Evolutionary conservation across 2,797 vertebrate genomes (phyloP).

Genomic region (Mus minutoides): DNA sequence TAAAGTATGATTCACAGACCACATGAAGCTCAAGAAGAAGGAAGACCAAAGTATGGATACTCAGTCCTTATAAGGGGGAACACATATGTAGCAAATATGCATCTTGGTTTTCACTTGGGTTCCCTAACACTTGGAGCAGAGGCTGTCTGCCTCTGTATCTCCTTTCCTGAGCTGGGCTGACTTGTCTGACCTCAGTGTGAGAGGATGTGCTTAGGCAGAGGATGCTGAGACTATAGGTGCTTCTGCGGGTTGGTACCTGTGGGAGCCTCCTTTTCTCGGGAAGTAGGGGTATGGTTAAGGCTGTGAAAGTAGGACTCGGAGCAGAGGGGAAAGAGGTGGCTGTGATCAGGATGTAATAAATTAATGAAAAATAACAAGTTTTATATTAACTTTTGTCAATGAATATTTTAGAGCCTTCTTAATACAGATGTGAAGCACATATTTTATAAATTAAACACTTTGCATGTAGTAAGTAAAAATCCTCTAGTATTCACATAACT

Average conservation of each 20-base stretch:
- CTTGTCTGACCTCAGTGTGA: neutral
- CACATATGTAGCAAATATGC: neutral
- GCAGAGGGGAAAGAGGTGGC: neutral
- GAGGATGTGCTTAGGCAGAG: neutral
- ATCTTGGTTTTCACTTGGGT: neutral
- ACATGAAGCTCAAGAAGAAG: too few species aligned
- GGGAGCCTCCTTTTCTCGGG: neutral
- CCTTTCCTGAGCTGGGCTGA: neutral
- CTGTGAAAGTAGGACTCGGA: neutral
- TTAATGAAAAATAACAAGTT: neutral
- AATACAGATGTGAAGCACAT: neutral
- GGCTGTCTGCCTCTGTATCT: neutral
- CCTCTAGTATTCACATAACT: neutral
- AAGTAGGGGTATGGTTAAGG: neutral
- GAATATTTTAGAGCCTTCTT: neutral
- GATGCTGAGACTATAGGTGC: neutral
- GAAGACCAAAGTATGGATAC: too few species aligned
- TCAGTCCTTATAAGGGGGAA: too few species aligned
- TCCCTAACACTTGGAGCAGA: neutral
- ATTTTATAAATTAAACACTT: slow-evolving; percentile 5
- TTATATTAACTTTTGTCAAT: neutral
- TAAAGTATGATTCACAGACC: too few species aligned
- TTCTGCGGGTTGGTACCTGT: neutral
- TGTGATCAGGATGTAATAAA: neutral
- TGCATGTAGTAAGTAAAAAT: neutral